phyloP scores from a whole-genome alignment of 2,797 vertebrate genomes.

The Sparus aurata region DNA sequence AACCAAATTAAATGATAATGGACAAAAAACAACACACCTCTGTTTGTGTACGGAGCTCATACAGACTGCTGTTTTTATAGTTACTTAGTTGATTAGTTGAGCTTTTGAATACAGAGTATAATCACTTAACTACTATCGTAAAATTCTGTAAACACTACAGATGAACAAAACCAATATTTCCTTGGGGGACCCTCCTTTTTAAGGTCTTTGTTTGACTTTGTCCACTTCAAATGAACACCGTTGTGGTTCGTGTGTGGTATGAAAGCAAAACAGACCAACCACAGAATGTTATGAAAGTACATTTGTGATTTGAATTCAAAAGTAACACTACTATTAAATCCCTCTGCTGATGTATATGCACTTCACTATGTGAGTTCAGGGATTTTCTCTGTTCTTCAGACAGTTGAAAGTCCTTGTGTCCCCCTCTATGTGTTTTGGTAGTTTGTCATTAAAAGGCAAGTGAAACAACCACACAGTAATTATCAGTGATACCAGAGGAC shows the following conservation, averaged over 20 bases:
- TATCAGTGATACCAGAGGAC: neutral
- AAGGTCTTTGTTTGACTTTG: neutral
- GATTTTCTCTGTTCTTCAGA: neutral
- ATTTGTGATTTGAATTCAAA: neutral
- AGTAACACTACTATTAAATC: neutral
- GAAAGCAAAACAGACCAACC: neutral
- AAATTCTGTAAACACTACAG: neutral
- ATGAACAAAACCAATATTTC: neutral
- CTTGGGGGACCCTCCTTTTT: neutral
- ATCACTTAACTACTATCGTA: neutral
- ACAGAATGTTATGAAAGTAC: neutral
- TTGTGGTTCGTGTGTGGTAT: neutral
- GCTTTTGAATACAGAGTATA: neutral
- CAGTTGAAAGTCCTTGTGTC: neutral
- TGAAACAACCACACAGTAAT: neutral
- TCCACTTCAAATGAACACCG: neutral
- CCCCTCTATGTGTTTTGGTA: neutral
- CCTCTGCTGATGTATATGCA: neutral
- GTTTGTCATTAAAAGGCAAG: constrained; percentile 14
- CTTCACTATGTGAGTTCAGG: neutral
- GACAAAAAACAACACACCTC: too few species aligned
- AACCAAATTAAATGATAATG: neutral
- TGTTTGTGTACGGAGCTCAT: too few species aligned
- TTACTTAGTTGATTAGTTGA: neutral
- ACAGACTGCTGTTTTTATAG: neutral